These are phyloP conservation scores for Microctonus brassicae DNA, from an alignment of 2,888 invertebrate species.

Conservation along the genomic window DNA sequence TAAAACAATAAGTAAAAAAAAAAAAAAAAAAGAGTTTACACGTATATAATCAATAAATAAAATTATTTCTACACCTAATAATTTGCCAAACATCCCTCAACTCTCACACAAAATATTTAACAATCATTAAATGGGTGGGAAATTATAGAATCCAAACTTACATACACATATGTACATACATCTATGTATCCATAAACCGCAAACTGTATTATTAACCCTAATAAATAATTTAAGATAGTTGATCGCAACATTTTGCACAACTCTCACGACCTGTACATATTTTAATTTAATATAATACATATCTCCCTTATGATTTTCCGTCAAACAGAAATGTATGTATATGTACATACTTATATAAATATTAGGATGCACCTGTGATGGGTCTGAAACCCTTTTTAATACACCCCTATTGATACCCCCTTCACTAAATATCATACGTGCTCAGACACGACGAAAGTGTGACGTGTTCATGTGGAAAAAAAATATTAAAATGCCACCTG, in stretches of 20 bases:
- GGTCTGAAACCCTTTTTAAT: constrained; percentile 45
- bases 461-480: background rate
- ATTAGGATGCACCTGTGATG: constrained; percentile 57
- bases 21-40: too few species aligned
- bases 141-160: constrained; percentile 48
- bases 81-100: constrained; percentile 37
- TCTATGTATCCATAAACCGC: too few species aligned
- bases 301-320: background rate
- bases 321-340: background rate
- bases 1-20: too few species aligned
- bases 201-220: background rate
- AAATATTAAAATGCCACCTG: background rate
- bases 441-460: background rate
- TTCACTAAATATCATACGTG: too few species aligned
- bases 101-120: constrained; percentile 32
- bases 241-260: background rate
- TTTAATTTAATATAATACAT: background rate
- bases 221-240: background rate
- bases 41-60: too few species aligned
- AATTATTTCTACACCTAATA: too few species aligned
- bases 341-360: background rate
- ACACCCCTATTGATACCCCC: background rate
- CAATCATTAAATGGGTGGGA: constrained; percentile 44
- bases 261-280: background rate
- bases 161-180: background rate